Conservation (phyloP, 2,113 vertebrate genomes). For the Equus przewalskii region DNA sequence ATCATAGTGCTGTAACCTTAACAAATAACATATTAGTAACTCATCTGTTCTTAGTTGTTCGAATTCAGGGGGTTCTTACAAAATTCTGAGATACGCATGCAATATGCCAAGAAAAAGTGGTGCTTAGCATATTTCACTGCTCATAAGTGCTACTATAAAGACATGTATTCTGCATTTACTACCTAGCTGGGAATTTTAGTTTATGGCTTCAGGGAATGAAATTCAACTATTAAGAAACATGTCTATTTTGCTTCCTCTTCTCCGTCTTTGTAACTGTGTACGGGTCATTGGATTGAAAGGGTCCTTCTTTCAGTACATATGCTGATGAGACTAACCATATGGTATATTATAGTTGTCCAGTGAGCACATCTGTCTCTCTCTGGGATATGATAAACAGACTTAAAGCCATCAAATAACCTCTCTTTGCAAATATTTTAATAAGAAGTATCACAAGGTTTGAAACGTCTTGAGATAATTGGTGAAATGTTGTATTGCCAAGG, state of each 20-base stretch:
- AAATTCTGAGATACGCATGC: not conserved
- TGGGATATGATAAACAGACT: not conserved
- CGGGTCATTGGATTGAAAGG: not conserved
- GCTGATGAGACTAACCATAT: not conserved
- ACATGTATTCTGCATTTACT: not conserved
- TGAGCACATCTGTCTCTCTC: not conserved
- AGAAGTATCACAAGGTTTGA: not conserved
- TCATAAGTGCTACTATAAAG: not conserved
- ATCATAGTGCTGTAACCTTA: not conserved
- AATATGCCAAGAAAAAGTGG: not conserved
- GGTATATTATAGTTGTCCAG: not conserved
- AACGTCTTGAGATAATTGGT: conserved; percentile 4
- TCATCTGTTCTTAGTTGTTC: not conserved
- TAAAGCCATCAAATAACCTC: not conserved
- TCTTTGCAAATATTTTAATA: not conserved
- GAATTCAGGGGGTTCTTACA: not conserved
- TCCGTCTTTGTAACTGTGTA: not conserved
- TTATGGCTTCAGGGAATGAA: not conserved
- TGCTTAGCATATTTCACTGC: not conserved
- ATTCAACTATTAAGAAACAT: not conserved
- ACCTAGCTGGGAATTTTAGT: not conserved
- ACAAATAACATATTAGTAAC: not conserved
- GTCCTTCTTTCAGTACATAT: not conserved
- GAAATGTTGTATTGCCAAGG: not conserved
- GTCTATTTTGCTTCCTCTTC: not conserved